Evolutionary conservation across 2,888 invertebrate species (phyloP).

Genomic region (Lasioglossum figueresi): DNA sequence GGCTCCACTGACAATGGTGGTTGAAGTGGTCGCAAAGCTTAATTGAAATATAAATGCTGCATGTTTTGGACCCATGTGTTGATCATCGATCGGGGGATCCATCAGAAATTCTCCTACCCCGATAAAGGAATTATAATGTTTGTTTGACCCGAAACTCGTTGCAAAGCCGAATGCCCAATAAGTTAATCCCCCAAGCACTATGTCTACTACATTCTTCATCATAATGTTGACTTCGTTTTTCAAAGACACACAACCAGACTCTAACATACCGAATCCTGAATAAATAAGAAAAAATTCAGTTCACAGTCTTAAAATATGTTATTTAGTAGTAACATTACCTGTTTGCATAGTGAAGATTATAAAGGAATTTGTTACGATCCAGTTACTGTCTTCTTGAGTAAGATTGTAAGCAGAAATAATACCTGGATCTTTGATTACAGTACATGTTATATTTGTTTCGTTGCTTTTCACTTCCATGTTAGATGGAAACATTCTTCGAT

Average conservation of each 20-base stretch:
- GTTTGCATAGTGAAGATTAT: constrained; percentile 98
- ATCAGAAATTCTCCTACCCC: constrained; percentile 92
- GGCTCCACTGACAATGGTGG: constrained; percentile 96
- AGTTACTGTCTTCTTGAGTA: constrained; percentile 92
- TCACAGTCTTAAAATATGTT: not conserved
- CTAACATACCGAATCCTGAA: constrained; percentile 95
- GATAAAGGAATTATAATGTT: constrained; percentile 91
- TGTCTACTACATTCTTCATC: constrained; percentile 98
- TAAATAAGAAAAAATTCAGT: not conserved
- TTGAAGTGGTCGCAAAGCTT: constrained; percentile 95
- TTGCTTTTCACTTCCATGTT: constrained; percentile 61
- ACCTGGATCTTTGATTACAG: constrained; percentile 60
- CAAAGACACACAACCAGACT: constrained; percentile 95
- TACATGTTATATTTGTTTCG: constrained; percentile 69
- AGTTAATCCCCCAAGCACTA: constrained; percentile 95
- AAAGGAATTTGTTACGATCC: constrained; percentile 95
- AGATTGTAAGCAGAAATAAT: constrained; percentile 86
- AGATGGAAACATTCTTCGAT: constrained; percentile 3
- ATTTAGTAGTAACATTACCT: constrained; percentile 84
- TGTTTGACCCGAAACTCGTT: constrained; percentile 92
- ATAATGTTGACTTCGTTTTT: constrained; percentile 98
- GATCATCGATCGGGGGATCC: constrained; percentile 90
- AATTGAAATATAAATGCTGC: constrained; percentile 96
- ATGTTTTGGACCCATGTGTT: constrained; percentile 93
- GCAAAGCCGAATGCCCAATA: constrained; percentile 98